phyloP scores from a whole-genome alignment of 2,888 invertebrate genomes.

The Lamellibrachia columna region DNA sequence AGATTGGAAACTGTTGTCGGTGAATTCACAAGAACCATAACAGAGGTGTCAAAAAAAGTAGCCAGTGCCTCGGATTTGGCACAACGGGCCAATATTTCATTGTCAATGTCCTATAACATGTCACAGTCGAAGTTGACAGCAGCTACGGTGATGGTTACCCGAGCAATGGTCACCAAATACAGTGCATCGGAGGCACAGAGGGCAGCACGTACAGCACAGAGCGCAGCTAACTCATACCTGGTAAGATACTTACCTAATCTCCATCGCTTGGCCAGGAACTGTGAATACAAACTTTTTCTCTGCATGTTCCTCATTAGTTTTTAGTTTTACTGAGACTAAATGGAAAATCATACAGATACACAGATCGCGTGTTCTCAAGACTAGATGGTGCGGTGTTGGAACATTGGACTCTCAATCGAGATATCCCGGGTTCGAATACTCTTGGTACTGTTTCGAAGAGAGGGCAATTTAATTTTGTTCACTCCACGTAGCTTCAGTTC shows the following conservation, averaged over 20 bases:
- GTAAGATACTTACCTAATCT: neutral
- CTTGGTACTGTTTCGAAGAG: too few relatives aligned
- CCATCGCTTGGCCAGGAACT: too few relatives aligned
- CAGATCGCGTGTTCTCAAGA: too few relatives aligned
- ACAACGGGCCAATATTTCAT: neutral
- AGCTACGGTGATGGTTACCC: neutral
- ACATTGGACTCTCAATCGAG: too few relatives aligned
- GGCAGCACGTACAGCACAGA: neutral
- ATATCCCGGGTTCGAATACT: too few relatives aligned
- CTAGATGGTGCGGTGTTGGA: too few relatives aligned
- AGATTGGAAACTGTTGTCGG: neutral
- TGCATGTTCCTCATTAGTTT: too few relatives aligned
- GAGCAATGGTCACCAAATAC: neutral
- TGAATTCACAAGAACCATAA: neutral
- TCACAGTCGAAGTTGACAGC: neutral
- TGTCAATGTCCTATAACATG: neutral
- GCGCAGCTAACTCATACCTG: neutral
- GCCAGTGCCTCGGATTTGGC: neutral
- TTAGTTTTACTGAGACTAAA: neutral
- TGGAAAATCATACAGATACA: too few relatives aligned
- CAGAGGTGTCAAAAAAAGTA: neutral
- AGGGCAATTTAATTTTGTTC: too few relatives aligned
- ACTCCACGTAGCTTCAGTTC: too few relatives aligned
- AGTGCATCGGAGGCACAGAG: neutral
- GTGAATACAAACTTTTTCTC: too few relatives aligned